Evolutionary conservation across 2,797 vertebrate genomes (phyloP).

Genomic region (Coendou prehensilis): DNA sequence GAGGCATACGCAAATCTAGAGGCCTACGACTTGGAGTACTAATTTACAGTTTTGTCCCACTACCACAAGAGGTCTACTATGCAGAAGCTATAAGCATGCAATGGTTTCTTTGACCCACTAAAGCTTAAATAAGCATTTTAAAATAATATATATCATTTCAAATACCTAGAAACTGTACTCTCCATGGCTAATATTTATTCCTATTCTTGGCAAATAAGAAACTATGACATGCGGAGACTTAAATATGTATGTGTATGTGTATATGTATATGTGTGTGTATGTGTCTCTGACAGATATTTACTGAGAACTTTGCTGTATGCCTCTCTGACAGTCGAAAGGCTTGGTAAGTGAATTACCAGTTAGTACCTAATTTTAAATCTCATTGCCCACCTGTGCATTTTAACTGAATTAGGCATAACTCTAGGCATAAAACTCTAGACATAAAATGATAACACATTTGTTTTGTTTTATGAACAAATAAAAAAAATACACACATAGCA

Average conservation of each 20-base stretch:
- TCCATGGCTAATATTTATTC: neutral
- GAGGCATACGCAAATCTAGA: neutral
- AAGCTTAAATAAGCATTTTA: neutral
- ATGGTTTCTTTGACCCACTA: neutral
- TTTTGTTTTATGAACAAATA: neutral
- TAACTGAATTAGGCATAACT: neutral
- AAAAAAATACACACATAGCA: neutral
- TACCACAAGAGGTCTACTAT: neutral
- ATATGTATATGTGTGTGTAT: neutral
- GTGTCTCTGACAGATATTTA: accelerated
- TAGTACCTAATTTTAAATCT: conserved; percentile 13
- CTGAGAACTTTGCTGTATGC: neutral
- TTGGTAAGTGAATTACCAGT: neutral
- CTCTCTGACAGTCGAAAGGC: neutral
- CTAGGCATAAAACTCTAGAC: neutral
- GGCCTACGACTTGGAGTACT: neutral
- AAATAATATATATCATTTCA: neutral
- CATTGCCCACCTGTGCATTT: neutral
- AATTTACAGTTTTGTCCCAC: neutral
- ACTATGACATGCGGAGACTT: neutral
- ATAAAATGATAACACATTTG: neutral
- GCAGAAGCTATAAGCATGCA: neutral
- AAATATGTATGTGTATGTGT: neutral
- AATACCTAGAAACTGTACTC: neutral
- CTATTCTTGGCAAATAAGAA: neutral